Evolutionary conservation across 1,140 invertebrate species (phyloP), one percentile per base, ranked within the genome.

Genomic region (Thrips palmi): DNA sequence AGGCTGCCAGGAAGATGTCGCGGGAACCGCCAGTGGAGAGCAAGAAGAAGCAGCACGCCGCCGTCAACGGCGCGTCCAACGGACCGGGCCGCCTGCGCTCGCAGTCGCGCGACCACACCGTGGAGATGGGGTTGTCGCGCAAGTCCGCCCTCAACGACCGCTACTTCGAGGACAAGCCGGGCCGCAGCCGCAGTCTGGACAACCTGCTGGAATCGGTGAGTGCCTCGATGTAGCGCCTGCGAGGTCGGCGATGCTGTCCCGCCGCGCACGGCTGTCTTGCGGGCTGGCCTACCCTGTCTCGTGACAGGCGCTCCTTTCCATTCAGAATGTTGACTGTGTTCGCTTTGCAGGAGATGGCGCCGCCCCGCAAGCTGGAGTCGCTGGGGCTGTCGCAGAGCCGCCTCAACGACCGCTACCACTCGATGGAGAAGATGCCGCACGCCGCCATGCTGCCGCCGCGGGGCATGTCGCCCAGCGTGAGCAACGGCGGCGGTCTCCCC

Each of bases 91-190:
- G n/a, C n/a, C n/a, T n/a, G n/a, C n/a, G n/a, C n/a, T n/a, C n/a
- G n/a, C n/a, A n/a, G 1, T 55, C 53, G 6, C 36, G 51, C 23
- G 53, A 55, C 44, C 53, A 55, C 2, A 57, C 60, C 0, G 38
- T 37, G 1, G 62, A 64, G 49, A 62, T 58, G 31, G 67, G 64
- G 18, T 58, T 91, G 1, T 88, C 85, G 0, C 60, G 82, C 30
- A 80, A 80, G 48, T 87, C 82, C 0, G 84, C 83, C 0, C 55
- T 89, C 1, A 89, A 89, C 52, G 82, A 87, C 42, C 62, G 84
- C 44, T 89, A 89, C 55, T 88, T 89, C 47, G 83, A 87, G 36
- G 71, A 73, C 35, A 74, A 82, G 40, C 81, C 83, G 57, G 67
- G 72, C 20, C 65, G 82, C 4, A 86, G 80, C 39, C 65, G 82